Evolutionary conservation across 2,888 invertebrate species (phyloP), one percentile per base, ranked within the genome.

Genomic region (Entomobrya multifasciata): DNA sequence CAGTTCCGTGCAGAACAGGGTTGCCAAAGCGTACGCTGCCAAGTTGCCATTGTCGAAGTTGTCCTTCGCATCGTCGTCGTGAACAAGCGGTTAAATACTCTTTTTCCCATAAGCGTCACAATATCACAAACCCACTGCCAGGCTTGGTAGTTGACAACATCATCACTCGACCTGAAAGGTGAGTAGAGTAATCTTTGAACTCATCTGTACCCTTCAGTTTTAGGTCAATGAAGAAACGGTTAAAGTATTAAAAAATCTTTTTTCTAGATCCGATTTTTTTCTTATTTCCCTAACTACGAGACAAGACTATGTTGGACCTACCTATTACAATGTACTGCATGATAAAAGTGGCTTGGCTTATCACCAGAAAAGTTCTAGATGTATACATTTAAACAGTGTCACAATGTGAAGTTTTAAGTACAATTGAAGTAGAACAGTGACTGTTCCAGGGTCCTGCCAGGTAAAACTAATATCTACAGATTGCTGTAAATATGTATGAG

Each of bases 341-440:
- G 97, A 98, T 91, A 95, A 93, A 0, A 93, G 95, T 5, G 95
- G 95, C n/a, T n/a, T n/a, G n/a, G n/a, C 0, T 92, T 97, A 0
- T 92, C 93, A 5, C 95, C 97, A 0, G 97, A 98, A 90, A 94
- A 94, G 78, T 92, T 98, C 22, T 98, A 99, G 92, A 93, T 95
- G 15, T 92, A 98, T 13, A 95, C 97, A 0, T 98, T 96, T 93
- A 98, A 98, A 92, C 92, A 98, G 92, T 94, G 94, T 0, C 98
- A 98, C n/a, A n/a, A n/a, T n/a, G n/a, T n/a, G n/a, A n/a, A n/a
- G n/a, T 92, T 93, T 98, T 93, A 99, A 99, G 92, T 99, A 95
- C 93, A 99, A 99, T 93, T 98, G 97, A 95, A 95, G 96, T 57
- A 93, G 93, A 20, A 90, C 90, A 8, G 89, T 78, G 22, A 67